Evolutionary conservation across 1,140 invertebrate species (phyloP).

Genomic region (Reticulitermes speratus): DNA sequence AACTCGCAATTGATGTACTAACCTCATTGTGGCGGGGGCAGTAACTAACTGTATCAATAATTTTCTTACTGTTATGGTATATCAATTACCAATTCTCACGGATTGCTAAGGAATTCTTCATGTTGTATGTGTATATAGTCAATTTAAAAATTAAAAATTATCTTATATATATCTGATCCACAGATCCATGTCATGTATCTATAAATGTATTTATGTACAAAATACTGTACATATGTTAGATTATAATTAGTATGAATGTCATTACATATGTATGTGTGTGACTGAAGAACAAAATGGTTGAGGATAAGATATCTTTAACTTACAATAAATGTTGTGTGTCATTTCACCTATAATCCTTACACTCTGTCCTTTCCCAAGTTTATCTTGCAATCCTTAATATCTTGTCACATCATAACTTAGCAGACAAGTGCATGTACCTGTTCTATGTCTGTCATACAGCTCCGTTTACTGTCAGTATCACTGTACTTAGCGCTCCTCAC

Average conservation of each 20-base stretch:
- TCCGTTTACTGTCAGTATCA: too few relatives aligned
- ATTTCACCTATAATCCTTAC: neutral
- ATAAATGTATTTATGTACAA: conserved; percentile 29
- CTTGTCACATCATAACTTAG: too few relatives aligned
- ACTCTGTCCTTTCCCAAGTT: neutral
- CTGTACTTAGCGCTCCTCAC: too few relatives aligned
- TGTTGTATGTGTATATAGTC: conserved; percentile 24
- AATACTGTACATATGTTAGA: conserved; percentile 24
- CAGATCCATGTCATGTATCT: conserved; percentile 19
- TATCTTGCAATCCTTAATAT: too few relatives aligned
- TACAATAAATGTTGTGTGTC: neutral
- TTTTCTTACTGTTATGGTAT: conserved; percentile 15
- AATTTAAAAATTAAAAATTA: neutral
- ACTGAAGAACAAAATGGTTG: conserved; percentile 13
- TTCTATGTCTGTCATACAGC: too few relatives aligned
- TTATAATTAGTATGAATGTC: conserved; percentile 21
- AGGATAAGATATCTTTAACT: neutral
- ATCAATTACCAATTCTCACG: neutral
- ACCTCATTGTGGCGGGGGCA: neutral
- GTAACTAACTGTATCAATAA: neutral
- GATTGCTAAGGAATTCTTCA: conserved; percentile 16
- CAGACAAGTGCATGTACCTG: too few relatives aligned
- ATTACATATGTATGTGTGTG: neutral
- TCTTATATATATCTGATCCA: conserved; percentile 6
- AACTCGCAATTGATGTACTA: neutral